Conservation (phyloP, 2,797 vertebrate species). For the Sebastes diploproa region DNA sequence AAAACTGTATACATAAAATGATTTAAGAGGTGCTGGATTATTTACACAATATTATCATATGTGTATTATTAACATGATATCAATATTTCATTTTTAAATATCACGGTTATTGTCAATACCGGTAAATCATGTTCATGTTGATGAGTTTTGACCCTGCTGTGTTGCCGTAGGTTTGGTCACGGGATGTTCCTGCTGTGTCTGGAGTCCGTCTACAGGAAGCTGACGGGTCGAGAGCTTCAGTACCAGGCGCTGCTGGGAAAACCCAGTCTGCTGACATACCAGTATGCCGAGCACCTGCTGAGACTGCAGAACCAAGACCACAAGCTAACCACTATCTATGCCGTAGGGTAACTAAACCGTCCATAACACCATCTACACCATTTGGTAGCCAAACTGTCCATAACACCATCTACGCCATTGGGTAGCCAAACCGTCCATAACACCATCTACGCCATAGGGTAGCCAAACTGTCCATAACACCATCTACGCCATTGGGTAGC, state of each 20-base stretch:
- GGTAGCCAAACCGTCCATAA: constrained; percentile 35
- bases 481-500: constrained; percentile 29
- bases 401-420: background rate
- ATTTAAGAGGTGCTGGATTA: no score
- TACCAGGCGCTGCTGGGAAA: constrained; percentile 90
- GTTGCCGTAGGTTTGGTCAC: constrained; percentile 81
- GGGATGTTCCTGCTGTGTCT: constrained; percentile 91
- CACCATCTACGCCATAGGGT: constrained; percentile 33
- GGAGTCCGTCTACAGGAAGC: constrained; percentile 90
- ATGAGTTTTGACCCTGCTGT: background rate
- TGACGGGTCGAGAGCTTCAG: constrained; percentile 87
- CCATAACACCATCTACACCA: rapidly evolving
- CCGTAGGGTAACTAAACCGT: constrained; percentile 79
- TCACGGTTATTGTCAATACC: no score
- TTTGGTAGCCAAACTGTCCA: background rate
- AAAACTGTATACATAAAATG: no score
- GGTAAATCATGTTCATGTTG: background rate
- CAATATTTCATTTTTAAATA: background rate
- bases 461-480: constrained; percentile 30
- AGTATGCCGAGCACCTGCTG: constrained; percentile 83
- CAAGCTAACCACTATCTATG: constrained; percentile 81
- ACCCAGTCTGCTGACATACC: constrained; percentile 88
- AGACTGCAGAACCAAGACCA: constrained; percentile 70
- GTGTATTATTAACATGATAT: background rate
- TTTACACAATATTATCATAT: no score